Conservation (phyloP, 2,888 invertebrate genomes). For the Limnephilus marmoratus region DNA sequence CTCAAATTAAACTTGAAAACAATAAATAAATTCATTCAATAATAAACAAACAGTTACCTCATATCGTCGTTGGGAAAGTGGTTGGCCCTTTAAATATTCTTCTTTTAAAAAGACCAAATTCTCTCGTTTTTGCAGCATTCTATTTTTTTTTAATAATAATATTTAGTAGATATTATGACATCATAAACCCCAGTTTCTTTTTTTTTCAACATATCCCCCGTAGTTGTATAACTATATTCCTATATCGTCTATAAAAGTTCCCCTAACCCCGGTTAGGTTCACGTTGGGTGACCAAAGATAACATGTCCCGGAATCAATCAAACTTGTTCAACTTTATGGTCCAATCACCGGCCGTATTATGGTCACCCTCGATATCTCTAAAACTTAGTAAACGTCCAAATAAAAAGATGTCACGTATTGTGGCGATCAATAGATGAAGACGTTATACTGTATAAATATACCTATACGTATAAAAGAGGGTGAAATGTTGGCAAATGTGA, state of each 20-base stretch:
- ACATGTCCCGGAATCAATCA: slow-evolving; percentile 60
- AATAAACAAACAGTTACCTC: too few species aligned
- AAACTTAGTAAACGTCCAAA: slow-evolving; percentile 58
- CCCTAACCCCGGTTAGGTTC: slow-evolving; percentile 23
- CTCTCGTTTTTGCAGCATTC: background rate
- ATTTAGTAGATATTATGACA: background rate
- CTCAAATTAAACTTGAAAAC: too few species aligned
- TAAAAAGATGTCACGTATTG: slow-evolving; percentile 62
- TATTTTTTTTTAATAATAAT: too few species aligned
- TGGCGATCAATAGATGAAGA: background rate
- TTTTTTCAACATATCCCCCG: background rate
- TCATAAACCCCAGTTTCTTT: background rate
- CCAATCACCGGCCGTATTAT: slow-evolving; percentile 59
- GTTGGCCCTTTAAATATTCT: too few species aligned
- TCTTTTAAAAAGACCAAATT: background rate
- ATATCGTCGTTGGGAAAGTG: too few species aligned
- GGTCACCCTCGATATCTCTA: slow-evolving; percentile 47
- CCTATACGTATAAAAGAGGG: background rate
- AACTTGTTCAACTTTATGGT: slow-evolving; percentile 58
- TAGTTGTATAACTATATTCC: background rate
- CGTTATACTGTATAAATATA: background rate
- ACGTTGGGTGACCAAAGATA: slow-evolving; percentile 36
- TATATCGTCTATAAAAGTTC: slow-evolving; percentile 17
- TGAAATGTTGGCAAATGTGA: background rate
- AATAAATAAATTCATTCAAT: too few species aligned